Evolutionary conservation across 2,797 vertebrate genomes (phyloP).

Genomic region (Sciurus vulgaris): DNA sequence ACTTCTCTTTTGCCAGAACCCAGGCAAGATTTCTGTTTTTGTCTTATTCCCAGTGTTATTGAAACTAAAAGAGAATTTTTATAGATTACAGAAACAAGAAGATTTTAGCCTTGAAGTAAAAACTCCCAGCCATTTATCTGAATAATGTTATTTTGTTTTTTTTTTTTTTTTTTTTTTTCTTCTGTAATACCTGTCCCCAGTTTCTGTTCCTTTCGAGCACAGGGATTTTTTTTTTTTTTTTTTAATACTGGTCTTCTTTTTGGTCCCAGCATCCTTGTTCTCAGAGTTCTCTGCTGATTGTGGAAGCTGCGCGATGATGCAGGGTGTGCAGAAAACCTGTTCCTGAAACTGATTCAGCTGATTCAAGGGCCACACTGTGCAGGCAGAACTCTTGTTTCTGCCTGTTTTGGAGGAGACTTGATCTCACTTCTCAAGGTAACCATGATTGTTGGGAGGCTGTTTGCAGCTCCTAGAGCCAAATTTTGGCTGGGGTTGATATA

Average conservation of each 20-base stretch:
- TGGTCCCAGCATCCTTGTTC: constrained; percentile 7
- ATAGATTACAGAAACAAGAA: constrained; percentile 19
- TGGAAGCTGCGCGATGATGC: not conserved
- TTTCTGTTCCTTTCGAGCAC: constrained; percentile 60
- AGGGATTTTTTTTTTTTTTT: no score
- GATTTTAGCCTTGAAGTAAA: not conserved
- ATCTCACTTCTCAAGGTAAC: not conserved
- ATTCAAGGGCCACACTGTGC: not conserved
- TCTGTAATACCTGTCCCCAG: constrained; percentile 7
- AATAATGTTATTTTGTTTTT: constrained; percentile 34
- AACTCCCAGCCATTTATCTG: constrained; percentile 24
- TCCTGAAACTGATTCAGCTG: constrained; percentile 17
- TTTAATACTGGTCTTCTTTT: not conserved
- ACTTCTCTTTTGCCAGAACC: constrained; percentile 46
- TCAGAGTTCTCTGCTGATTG: constrained; percentile 52
- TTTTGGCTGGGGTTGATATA: constrained; percentile 29
- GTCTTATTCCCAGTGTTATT: not conserved
- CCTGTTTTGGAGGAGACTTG: not conserved
- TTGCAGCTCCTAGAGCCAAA: not conserved
- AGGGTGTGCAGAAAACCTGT: constrained; percentile 32
- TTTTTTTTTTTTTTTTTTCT: no score
- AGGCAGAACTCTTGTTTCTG: not conserved
- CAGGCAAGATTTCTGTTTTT: constrained; percentile 48
- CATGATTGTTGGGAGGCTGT: not conserved
- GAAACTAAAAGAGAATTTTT: constrained; percentile 12